Base-by-base conservation (phyloP, 2,888 invertebrate species). In the Drosophila pegasa region DNA sequence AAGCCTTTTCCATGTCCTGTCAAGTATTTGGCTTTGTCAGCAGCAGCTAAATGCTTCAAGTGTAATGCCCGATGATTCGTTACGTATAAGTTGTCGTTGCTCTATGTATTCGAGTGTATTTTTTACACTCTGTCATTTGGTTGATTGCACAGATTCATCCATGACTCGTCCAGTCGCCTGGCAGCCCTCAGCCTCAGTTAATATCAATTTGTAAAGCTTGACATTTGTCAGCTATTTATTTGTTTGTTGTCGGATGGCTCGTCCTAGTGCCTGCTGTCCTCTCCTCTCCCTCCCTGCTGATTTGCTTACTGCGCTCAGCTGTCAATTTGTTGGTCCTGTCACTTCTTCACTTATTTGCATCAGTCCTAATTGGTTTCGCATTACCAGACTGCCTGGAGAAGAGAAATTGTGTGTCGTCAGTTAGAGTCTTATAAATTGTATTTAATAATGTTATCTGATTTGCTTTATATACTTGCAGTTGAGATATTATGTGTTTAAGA, bases 331-430 rank as follows among this genome's bases (percentile, higher is more conserved):
- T 83, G 72, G 56, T 81, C 48, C 64, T 66, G 67, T 54, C 69
- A 67, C 65, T 74, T 75, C 58, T 81, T 72, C 69, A 65, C 65
- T 75, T 76, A 67, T 81, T 72, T 73, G 66, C 72, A 65, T 74
- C 78, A 82, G 67, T 82, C 78, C 82, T 87, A 85, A 85, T 85
- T 85, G 84, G 84, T 70, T 74, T 85, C 78, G 54, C 78, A 78
- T 82, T 80, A 85, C 82, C 69, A 45, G 55, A 56, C 41, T 31
- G 57, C 52, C 60, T 61, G 56, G 2, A 43, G 25, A 68, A 14
- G 29, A 47, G 7, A 18, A 47, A 47, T 47, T 14, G 3, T 16
- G 8, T 18, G 18, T 47, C 29, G 3, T 31, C 7, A 29, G 7
- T 31, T 4, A 16, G 27, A 9, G 9, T 41, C 9, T 8, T 10